Base-by-base conservation (phyloP, 2,797 vertebrate genomes). In the Diplodus puntazzo region DNA sequence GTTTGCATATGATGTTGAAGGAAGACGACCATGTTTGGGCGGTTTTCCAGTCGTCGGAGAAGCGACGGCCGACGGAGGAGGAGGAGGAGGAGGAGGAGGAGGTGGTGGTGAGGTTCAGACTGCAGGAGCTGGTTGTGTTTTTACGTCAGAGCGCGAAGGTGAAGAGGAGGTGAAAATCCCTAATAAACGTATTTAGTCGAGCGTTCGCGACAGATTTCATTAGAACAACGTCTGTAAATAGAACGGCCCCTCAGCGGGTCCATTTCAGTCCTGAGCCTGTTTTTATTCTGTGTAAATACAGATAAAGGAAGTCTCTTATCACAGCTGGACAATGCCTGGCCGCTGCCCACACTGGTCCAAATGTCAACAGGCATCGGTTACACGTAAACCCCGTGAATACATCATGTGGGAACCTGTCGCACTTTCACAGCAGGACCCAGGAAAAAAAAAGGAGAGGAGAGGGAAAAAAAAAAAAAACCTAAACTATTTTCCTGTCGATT, bases 401-500 rank as follows among this genome's bases (percentile, higher is more conserved):
- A 67, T 55, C 74, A 55, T 53, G 71, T 73, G 58, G 72, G 69
- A 85, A 72, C 66, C 45, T 16, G 65, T 62, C 81, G 62, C 62
- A 50, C 50, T 65, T 65, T 72, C 11, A 43, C 18, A 58, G 57
- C 50, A 8, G 62, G 58, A 64, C 64, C 48, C 70, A 62, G 67
- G 53, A 50, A 53, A 57, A 53, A 55, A 63, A 18, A 63, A 64
- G 54, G 34, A 18, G 43, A 11, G 52, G 27, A 27, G 27, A 27
- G 30, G 30, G 30, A 34, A 34, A 34, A 34, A 34, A 34, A 55
- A 74, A 82, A 92, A 75, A 82, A 91, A 90, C 80, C 50, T 52
- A 66, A 89, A 73, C 60, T 78, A 68, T 92, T 92, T 93, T 85
- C 87, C 88, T 84, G 73, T 50, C 11, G 60, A 72, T 88, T 92